These are phyloP conservation scores for Lepidonotus clava DNA, from an alignment of 2,888 invertebrate genomes.

Conservation along the genomic window DNA sequence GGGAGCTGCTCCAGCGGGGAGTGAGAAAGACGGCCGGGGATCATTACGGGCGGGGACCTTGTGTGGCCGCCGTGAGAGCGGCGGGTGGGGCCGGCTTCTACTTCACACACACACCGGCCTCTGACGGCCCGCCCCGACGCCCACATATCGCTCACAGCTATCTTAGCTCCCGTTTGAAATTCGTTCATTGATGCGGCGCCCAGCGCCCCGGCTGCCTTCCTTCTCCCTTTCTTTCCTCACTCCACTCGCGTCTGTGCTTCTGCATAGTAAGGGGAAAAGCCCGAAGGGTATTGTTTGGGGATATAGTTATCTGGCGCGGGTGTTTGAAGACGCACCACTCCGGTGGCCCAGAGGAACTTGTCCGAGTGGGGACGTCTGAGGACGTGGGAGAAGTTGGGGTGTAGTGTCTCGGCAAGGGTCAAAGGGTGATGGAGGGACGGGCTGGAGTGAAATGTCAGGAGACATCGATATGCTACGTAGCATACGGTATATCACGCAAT, in stretches of 20 bases:
- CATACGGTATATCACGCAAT: too few species aligned
- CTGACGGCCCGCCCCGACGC: background rate
- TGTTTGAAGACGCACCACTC: background rate
- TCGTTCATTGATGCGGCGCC: slow-evolving; percentile 18
- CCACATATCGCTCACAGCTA: background rate
- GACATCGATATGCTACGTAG: too few species aligned
- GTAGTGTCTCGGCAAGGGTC: too few species aligned
- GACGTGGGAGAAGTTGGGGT: background rate
- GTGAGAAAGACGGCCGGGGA: background rate
- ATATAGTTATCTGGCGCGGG: background rate
- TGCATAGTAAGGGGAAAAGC: background rate
- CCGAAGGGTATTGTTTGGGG: slow-evolving; percentile 11
- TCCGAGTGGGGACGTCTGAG: background rate
- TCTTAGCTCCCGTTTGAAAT: slow-evolving; percentile 30
- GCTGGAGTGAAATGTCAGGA: too few species aligned
- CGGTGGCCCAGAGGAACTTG: background rate
- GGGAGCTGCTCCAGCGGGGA: background rate
- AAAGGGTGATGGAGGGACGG: too few species aligned
- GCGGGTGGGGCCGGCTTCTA: background rate
- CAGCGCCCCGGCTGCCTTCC: too few species aligned
- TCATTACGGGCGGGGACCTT: too few species aligned
- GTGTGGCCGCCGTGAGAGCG: too few species aligned
- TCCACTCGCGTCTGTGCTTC: background rate
- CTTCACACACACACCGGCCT: background rate
- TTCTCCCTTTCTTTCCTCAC: background rate